A percentile compares a stretch with the other conserved stretches of the same genome.
Conservation (phyloP, 2,113 vertebrate genomes). For the Paedocypris sp. region DNA sequence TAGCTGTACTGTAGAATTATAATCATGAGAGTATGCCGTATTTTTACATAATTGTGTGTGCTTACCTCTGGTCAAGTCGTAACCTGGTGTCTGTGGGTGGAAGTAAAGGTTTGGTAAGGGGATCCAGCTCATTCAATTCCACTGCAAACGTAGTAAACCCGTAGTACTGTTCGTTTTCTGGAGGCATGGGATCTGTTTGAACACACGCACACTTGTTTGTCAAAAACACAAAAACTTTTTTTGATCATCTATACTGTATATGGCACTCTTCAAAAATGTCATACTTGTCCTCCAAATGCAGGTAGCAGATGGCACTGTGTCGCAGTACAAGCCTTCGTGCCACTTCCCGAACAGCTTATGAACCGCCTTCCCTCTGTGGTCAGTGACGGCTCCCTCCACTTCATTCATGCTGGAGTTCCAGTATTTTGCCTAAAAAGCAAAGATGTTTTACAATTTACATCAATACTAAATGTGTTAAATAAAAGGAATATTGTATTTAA, state of each 20-base stretch:
- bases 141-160: slow-evolving; percentile 93
- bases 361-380: slow-evolving; percentile 73
- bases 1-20: no score
- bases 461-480: no score
- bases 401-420: slow-evolving; percentile 89
- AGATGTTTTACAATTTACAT: no score
- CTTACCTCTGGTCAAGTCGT: slow-evolving; percentile 87
- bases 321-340: slow-evolving; percentile 85
- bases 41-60: not conserved
- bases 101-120: slow-evolving; percentile 61
- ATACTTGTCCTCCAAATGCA: slow-evolving; percentile 93
- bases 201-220: slow-evolving; percentile 7
- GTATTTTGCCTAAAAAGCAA: slow-evolving; percentile 72
- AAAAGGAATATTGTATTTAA: no score
- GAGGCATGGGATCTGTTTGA: slow-evolving; percentile 72
- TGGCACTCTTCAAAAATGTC: no score
- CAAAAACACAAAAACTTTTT: no score
- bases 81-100: slow-evolving; percentile 87
- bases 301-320: slow-evolving; percentile 69
- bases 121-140: slow-evolving; percentile 84
- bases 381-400: slow-evolving; percentile 78
- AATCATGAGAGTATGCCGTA: no score
- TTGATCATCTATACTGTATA: no score
- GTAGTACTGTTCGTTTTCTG: slow-evolving; percentile 81
- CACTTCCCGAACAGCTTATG: slow-evolving; percentile 89